Percentiles rank a stretch among this genome's conserved stretches.
Evolutionary conservation across 2,113 vertebrate genomes (phyloP).

Genomic region (Cepphus grylle): DNA sequence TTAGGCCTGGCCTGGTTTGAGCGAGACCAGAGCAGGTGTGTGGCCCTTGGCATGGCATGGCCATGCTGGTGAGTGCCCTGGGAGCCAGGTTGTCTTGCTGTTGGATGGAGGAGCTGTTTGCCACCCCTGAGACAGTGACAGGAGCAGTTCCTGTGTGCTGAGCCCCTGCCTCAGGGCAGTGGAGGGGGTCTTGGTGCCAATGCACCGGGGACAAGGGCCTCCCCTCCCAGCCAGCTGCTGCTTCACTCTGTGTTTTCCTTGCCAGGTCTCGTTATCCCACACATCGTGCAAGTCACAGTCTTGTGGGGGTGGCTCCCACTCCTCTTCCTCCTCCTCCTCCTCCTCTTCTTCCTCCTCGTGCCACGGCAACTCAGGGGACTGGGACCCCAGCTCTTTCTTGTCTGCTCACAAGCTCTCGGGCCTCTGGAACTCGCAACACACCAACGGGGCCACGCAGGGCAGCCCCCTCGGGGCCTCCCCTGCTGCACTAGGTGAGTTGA

Average conservation of each 20-base stretch:
- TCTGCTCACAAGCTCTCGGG: conserved; percentile 98
- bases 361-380: conserved; percentile 93
- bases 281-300: conserved; percentile 92
- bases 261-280: conserved; percentile 81
- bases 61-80: accelerated
- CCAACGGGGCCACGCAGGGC: conserved; percentile 84
- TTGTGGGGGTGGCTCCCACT: conserved; percentile 91
- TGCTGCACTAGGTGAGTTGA: conserved; percentile 83
- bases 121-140: not conserved
- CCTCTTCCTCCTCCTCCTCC: conserved; percentile 86
- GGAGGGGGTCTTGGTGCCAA: not conserved
- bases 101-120: not conserved
- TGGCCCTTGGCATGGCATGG: not conserved
- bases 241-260: conserved; percentile 22
- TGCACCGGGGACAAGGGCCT: not conserved
- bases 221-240: not conserved
- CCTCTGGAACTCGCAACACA: conserved; percentile 95
- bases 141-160: not conserved
- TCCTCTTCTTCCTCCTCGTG: conserved; percentile 92
- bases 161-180: not conserved
- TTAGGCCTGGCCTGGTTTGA: not conserved
- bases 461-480: conserved; percentile 80
- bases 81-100: not conserved
- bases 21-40: accelerated
- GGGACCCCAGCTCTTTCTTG: conserved; percentile 98